Evolutionary conservation across 2,797 vertebrate species (phyloP).

Genomic region (Rallus crepitans): DNA sequence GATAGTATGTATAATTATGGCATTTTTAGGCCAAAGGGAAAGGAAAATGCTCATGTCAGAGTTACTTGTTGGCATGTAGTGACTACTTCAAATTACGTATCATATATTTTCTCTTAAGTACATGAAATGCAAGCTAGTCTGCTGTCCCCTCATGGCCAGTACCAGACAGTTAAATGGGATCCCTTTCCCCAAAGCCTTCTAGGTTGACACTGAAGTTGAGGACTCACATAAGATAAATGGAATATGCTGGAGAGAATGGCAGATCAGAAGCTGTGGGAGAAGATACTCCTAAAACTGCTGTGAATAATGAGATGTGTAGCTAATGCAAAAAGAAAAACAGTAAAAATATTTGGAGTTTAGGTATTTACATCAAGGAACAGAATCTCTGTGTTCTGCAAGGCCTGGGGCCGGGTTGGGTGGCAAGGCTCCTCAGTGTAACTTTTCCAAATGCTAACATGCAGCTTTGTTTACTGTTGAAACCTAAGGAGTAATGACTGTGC

Average conservation of each 20-base stretch:
- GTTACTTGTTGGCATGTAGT: background rate
- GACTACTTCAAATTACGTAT: background rate
- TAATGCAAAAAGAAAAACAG: background rate
- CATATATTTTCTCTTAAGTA: background rate
- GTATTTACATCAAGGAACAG: background rate
- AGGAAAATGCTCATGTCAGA: background rate
- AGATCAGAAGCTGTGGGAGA: constrained; percentile 33
- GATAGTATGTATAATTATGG: background rate
- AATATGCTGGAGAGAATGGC: background rate
- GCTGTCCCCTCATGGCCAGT: background rate
- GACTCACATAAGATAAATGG: constrained; percentile 7
- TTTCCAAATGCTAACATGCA: background rate
- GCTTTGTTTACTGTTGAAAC: constrained; percentile 32
- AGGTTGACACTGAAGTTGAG: constrained; percentile 5
- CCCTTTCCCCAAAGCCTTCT: background rate
- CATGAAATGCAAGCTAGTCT: background rate
- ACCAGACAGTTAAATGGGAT: background rate
- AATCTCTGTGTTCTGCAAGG: background rate
- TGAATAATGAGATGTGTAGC: constrained; percentile 27
- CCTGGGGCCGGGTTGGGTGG: background rate
- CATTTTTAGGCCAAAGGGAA: background rate
- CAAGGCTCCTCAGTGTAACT: background rate
- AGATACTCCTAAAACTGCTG: constrained; percentile 42
- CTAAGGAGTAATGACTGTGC: constrained; percentile 31
- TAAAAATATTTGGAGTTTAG: background rate